Evolutionary conservation across 2,113 vertebrate genomes (phyloP), one percentile per base, ranked within the genome.

Genomic region (Solenodon paradoxus): DNA sequence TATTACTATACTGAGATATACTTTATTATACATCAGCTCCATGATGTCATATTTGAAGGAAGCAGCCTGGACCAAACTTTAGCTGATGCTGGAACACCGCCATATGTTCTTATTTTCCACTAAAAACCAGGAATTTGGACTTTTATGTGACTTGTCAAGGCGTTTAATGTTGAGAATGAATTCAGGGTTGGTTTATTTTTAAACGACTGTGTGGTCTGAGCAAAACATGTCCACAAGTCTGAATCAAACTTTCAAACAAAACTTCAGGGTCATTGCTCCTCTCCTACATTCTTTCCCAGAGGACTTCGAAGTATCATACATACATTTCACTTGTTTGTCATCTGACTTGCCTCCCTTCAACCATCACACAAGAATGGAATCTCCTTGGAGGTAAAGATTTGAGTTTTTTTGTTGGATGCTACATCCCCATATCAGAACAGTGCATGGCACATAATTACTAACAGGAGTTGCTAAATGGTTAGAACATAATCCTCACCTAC

Each of bases 151-250:
- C 80, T 95, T 71, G 16, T 49, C n/a, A 81, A 75, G 63, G 45
- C 32, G 94, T 96, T 89, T 75, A 87, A 79, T 87, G 32, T 40
- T 86, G 55, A 64, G 26, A 91, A 92, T 17, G 6, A 94, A 80
- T 77, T 88, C 53, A 53, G 20, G 68, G 88, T 53, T 78, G 68
- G 12, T 63, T 88, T 92, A 66, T 35, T 78, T 92, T 61, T 84
- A 87, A 95, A 68, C 24, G 42, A 89, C 20, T 61, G 5, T 28
- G 45, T 32, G 30, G 30, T 71, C 26, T 94, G 71, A 64, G 84
- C 9, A 81, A 75, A 77, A 45, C 12, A 93, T 63, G 24, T 42
- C 45, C 9, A 13, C 42, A 82, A 78, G 28, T 6, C 38, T 22
- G 26, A 64, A 28, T 26, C 26, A 90, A 80, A 81, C 0, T 16